Evolutionary conservation across 2,797 vertebrate species (phyloP).

Genomic region (Kryptolebias ocellatus): DNA sequence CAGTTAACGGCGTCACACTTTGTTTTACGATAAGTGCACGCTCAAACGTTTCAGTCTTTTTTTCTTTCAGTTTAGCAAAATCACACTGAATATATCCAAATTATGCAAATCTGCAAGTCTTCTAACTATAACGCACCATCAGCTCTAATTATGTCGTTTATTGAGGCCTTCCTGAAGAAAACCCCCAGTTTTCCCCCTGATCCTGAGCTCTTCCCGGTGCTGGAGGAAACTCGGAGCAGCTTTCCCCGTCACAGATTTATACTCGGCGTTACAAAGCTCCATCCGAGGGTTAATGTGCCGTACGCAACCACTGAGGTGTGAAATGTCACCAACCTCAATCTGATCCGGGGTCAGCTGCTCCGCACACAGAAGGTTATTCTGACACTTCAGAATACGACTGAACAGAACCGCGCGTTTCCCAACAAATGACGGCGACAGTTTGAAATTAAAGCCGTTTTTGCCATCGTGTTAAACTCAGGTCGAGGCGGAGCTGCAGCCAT

Average conservation of each 20-base stretch:
- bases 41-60: constrained; percentile 7
- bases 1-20: constrained; percentile 59
- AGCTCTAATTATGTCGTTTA: background rate
- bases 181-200: background rate
- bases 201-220: constrained; percentile 3
- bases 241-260: constrained; percentile 35
- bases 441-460: too few relatives aligned
- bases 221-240: constrained; percentile 12
- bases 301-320: constrained; percentile 47
- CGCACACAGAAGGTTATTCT: constrained; percentile 40
- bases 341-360: constrained; percentile 49
- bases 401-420: background rate
- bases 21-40: constrained; percentile 72
- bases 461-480: too few relatives aligned
- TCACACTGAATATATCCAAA: constrained; percentile 14
- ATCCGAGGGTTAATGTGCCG: constrained; percentile 55
- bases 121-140: background rate
- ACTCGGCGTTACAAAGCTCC: constrained; percentile 23
- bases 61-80: constrained; percentile 14
- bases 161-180: background rate
- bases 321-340: constrained; percentile 59
- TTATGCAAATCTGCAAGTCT: constrained; percentile 7
- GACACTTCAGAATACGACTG: constrained; percentile 10
- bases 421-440: too few relatives aligned
- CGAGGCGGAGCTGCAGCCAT: too few relatives aligned